phyloP scores from a whole-genome alignment of 2,888 invertebrate genomes.

The Synergus umbraculus region DNA sequence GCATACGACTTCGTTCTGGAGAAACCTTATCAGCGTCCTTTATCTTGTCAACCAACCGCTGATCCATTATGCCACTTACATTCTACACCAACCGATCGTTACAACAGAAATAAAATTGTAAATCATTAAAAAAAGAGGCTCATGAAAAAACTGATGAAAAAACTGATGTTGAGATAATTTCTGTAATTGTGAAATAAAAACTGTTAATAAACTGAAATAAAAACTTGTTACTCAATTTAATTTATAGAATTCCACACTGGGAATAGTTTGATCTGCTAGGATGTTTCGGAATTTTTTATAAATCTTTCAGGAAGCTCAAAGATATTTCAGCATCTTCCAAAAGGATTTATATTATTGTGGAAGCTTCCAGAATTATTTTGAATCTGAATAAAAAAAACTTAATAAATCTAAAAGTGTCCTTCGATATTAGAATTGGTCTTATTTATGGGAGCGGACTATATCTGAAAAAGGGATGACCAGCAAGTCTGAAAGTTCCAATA shows the following conservation, averaged over 20 bases:
- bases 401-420: background rate
- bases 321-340: too few species aligned
- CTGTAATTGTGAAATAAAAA: too few species aligned
- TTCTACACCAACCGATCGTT: slow-evolving; percentile 43
- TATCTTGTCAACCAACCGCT: slow-evolving; percentile 74
- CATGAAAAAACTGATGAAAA: too few species aligned
- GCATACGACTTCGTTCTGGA: slow-evolving; percentile 66
- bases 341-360: too few species aligned
- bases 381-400: background rate
- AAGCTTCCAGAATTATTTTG: too few species aligned
- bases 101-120: background rate
- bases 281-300: too few species aligned
- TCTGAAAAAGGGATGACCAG: slow-evolving; percentile 50
- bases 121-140: background rate
- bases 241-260: too few species aligned
- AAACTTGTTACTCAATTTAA: too few species aligned
- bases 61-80: slow-evolving; percentile 71
- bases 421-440: background rate
- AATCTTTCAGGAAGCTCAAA: too few species aligned
- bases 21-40: slow-evolving; percentile 72
- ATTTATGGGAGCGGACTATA: background rate
- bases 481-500: slow-evolving; percentile 49
- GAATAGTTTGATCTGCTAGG: too few species aligned
- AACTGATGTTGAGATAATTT: too few species aligned
- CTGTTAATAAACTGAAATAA: too few species aligned